Base-by-base conservation (phyloP, 92 coral and sea anemone genomes). In the Actinernus sp. region DNA sequence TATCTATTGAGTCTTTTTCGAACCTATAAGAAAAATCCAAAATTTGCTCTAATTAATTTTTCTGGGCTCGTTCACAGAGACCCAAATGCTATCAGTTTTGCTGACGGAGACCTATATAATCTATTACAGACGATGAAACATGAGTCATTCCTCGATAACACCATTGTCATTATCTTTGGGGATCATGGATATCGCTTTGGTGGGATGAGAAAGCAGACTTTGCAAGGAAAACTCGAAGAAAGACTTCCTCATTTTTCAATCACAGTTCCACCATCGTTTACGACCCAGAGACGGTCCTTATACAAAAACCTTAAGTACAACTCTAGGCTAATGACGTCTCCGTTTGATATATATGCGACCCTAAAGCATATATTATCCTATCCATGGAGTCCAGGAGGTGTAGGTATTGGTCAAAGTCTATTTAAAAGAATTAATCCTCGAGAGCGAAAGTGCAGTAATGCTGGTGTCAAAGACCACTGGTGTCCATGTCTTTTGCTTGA, bases 191-290 rank as follows among this genome's bases (percentile, higher is more conserved):
- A 64, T 6, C 55, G 88, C 7, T 82, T 74, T 29, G 74, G 83
- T n/a, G 63, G 61, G 4, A 56, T 58, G 31, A 58, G 88, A 67
- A 80, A 63, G 40, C 80, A 73, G 32, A 82, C 88, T 0, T 31
- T 82, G 37, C 88, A 82, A 28, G 88, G 88, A 8, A 82, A 82
- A 31, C 61, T 82, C 0, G 88, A 82, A 27, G 88, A 82, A 23
- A 51, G 88, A 5, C 52, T 82, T 23, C 88, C 88, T 0, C 67
- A 72, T 43, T 74, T 82, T 40, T 82, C 88, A 1, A 52, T 82
- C 32, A 65, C 83, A 9, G 60, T 82, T 9, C 88, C 88, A 13
- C 19, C 34, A 3, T 74, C 83, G 88, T 82, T 82, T 24, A 31
- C 45, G 26, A 52, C 25, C 26, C 47, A 41, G 34, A 38, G 75